These are phyloP conservation scores for Tapirus indicus DNA, from an alignment of 2,797 vertebrate genomes.

Conservation along the genomic window DNA sequence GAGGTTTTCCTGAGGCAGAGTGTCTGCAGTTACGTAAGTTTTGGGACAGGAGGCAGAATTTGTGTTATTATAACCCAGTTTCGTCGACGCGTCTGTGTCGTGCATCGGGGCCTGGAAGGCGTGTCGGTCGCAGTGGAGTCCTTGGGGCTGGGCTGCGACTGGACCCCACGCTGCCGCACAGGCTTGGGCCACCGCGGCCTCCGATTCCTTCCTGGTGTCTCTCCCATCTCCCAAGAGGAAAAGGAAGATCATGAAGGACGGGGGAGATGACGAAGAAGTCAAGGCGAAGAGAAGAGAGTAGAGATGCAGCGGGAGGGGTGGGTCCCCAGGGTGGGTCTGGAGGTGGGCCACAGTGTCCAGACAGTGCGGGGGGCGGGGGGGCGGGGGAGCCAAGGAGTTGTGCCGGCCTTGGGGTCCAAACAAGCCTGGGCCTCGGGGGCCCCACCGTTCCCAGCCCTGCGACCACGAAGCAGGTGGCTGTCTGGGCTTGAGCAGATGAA, in stretches of 20 bases:
- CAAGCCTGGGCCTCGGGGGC: neutral
- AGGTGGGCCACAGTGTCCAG: neutral
- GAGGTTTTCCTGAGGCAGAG: neutral
- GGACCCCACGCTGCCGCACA: neutral
- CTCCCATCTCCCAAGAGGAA: neutral
- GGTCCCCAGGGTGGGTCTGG: neutral
- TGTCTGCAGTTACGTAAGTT: slow-evolving; percentile 67
- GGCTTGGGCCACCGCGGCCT: rapidly evolving
- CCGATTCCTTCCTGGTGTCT: rapidly evolving
- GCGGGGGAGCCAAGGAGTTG: neutral
- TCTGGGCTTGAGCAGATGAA: neutral
- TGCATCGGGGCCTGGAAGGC: slow-evolving; percentile 62
- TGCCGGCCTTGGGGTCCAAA: neutral
- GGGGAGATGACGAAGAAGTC: neutral
- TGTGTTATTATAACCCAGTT: slow-evolving; percentile 72
- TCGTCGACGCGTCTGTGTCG: slow-evolving; percentile 57
- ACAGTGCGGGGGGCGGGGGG: rapidly evolving
- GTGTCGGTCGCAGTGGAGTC: neutral
- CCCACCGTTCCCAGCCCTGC: rapidly evolving
- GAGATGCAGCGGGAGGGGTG: neutral
- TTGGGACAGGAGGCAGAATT: slow-evolving; percentile 35
- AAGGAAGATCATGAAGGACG: rapidly evolving
- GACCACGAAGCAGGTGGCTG: rapidly evolving
- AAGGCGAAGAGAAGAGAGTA: neutral
- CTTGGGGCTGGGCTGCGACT: neutral